Base-by-base conservation (phyloP, 2,797 vertebrate genomes). In the Argyrosomus regius region DNA sequence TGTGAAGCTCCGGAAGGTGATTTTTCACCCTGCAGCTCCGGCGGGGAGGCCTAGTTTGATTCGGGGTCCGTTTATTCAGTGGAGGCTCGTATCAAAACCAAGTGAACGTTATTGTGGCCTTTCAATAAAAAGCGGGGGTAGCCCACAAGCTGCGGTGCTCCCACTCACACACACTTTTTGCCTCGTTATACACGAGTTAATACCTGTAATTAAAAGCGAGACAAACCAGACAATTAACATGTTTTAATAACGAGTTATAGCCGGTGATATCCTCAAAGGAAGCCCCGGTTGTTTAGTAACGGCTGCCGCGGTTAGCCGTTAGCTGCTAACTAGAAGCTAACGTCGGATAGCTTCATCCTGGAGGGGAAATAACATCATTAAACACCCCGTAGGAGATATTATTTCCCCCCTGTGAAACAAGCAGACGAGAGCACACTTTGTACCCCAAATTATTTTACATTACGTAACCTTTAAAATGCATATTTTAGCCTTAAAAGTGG, bases 1-100 rank as follows among this genome's bases (percentile, higher is more conserved):
- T 52, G 28, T 14, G 73, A 26, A 64, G 60, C 68, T 65, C 70
- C 79, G 53, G 80, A 66, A 86, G 79, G 75, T 14, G 72, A n/a
- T 41, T 80, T 78, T 77, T 39, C 59, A 45, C 0, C 70, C 84
- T 22, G 85, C 88, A 72, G 86, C 84, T 78, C 74, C 84, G 83
- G 8, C 84, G 83, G 10, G 84, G 77, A 91, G 92, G 91, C 92
- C 90, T 91, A 73, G 68, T 72, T 35, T 24, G 77, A 81, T 73
- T 14, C 5, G 74, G 80, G 83, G 54, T 88, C 80, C 60, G 82
- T 77, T 57, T 28, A 39, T 39, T 60, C 73, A 24, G 24, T 6
- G 35, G 17, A 83, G 69, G 16, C 77, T 88, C 60, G 16, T 8
- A 75, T 86, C 75, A 49, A 74, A 78, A 73, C 71, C 81, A 1